phyloP scores from a whole-genome alignment of 2,888 invertebrate genomes.

The Bellardia pandia region DNA sequence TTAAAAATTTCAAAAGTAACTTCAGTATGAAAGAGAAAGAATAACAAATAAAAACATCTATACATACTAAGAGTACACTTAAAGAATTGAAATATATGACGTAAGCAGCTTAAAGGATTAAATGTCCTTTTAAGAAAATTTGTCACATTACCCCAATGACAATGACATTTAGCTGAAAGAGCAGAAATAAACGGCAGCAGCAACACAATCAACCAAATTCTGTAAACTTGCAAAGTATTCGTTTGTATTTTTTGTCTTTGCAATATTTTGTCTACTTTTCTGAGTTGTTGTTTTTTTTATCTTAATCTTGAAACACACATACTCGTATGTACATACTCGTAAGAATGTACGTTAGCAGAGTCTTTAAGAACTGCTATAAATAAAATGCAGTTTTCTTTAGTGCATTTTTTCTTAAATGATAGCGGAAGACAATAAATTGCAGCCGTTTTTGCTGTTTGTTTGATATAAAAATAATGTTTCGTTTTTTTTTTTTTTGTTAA shows the following conservation, averaged over 20 bases:
- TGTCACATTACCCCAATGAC: constrained; percentile 69
- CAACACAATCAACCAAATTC: constrained; percentile 42
- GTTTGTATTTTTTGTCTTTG: constrained; percentile 13
- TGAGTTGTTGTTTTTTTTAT: background rate
- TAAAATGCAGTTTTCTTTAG: constrained; percentile 49
- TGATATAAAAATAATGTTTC: constrained; percentile 8
- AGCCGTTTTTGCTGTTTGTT: constrained; percentile 7
- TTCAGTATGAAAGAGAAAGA: background rate
- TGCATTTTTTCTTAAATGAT: constrained; percentile 34
- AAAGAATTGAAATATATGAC: constrained; percentile 66
- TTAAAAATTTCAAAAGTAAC: background rate
- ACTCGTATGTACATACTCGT: too few species aligned
- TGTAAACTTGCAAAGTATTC: constrained; percentile 48
- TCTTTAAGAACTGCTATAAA: constrained; percentile 29
- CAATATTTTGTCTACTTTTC: background rate
- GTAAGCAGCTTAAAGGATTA: constrained; percentile 72
- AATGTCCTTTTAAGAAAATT: constrained; percentile 72
- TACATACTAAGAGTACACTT: constrained; percentile 48
- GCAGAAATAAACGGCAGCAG: constrained; percentile 28
- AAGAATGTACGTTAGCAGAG: background rate
- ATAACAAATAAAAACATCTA: background rate
- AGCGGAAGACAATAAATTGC: constrained; percentile 7
- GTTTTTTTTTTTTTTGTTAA: background rate
- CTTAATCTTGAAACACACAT: constrained; percentile 41
- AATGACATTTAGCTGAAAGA: constrained; percentile 60